Base-by-base conservation (phyloP, 1,140 invertebrate species). In the Choristoneura fumiferana region DNA sequence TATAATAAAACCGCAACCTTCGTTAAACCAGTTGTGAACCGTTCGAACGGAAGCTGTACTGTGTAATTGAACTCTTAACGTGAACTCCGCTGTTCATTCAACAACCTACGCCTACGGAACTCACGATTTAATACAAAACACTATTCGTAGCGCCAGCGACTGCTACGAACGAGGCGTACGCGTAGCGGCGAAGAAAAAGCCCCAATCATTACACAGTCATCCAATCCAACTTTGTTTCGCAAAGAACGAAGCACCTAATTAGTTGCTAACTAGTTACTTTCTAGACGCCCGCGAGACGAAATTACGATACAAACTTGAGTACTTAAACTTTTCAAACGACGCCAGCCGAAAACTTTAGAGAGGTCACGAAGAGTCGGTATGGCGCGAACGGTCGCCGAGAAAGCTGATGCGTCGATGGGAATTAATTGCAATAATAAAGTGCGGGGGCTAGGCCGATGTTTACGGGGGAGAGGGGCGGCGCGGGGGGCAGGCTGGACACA, bases 341-440 rank as follows among this genome's bases (percentile, higher is more conserved):
- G 65, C 54, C 57, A 58, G 39, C 45, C 58, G 53, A 36, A 60
- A 65, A 68, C 62, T 65, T 65, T 69, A 39, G 18, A 38, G 52
- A 53, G 22, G 15, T 52, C 14, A 34, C 37, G 15, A 59, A 58
- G 53, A 49, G n/a, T n/a, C n/a, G n/a, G n/a, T n/a, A n/a, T n/a
- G 40, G 9, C 9, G 18, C n/a, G 43, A 69, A 70, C 75, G 54
- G 60, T 65, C 43, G 61, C 62, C 38, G 69, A 68, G 69, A 80
- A 79, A 84, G 77, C 77, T 64, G 76, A 81, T 80, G 78, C 76
- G 79, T 79, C 34, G 45, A 52, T 71, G 68, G 65, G 69, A 84
- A 83, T 88, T 87, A 84, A 85, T 84, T 80, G 76, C 78, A 76
- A 79, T 80, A 86, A 86, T 83, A 82, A 78, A 78, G 78, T 75